Evolutionary conservation across 2,797 vertebrate genomes (phyloP).

Genomic region (Natrix natrix): DNA sequence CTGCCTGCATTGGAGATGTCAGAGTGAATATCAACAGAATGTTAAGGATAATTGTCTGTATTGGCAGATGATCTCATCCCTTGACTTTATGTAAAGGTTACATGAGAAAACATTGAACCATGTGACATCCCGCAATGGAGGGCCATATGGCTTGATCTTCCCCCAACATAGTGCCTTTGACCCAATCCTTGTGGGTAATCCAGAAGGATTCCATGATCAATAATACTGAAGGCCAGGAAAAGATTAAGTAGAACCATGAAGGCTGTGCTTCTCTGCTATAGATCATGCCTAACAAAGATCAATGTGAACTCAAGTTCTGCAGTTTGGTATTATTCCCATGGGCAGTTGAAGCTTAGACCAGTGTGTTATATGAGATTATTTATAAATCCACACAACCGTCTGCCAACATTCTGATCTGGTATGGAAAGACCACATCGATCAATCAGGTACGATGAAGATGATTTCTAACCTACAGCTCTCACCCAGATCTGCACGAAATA

Average conservation of each 20-base stretch:
- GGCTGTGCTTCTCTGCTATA: not conserved
- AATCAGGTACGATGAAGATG: conserved; percentile 5
- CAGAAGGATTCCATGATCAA: not conserved
- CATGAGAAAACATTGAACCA: not conserved
- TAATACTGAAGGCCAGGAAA: not conserved
- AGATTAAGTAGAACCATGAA: not conserved
- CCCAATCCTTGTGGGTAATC: not conserved
- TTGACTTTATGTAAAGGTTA: not conserved
- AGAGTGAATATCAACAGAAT: not conserved
- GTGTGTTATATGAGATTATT: not conserved
- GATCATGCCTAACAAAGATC: not conserved
- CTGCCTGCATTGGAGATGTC: not conserved
- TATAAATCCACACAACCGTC: not conserved
- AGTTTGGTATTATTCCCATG: conserved; percentile 13
- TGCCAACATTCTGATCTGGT: conserved; percentile 1
- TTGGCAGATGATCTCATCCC: not conserved
- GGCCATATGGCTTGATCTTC: not conserved
- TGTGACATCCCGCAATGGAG: not conserved
- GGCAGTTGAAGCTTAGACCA: conserved; percentile 7
- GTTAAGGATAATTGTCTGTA: not conserved
- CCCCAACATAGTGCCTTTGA: not conserved
- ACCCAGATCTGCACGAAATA: not conserved
- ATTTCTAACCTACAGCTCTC: not conserved
- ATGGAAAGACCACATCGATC: conserved; percentile 2
- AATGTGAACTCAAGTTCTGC: not conserved